These are phyloP conservation scores for Eupelmus urozonus DNA, from an alignment of 2,888 invertebrate genomes.

Conservation along the genomic window DNA sequence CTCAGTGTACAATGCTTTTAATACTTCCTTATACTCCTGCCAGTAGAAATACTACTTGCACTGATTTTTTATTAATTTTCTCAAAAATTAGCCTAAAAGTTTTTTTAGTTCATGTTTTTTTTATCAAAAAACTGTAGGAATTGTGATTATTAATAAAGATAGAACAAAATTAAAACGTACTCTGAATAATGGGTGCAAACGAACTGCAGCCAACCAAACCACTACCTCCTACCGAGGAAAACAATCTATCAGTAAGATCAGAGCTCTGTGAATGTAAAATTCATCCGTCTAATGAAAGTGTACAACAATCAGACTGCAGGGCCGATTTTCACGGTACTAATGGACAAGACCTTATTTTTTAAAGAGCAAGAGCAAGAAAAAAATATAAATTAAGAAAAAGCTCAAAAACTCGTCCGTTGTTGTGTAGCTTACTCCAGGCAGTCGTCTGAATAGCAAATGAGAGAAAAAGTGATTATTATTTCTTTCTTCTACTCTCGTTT, in stretches of 20 bases:
- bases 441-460: slow-evolving; percentile 30
- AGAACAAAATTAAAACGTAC: slow-evolving; percentile 21
- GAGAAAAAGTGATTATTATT: slow-evolving; percentile 39
- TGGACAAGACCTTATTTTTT: background rate
- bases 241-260: background rate
- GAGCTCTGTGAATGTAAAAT: background rate
- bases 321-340: background rate
- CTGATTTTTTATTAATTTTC: no score
- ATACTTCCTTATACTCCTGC: no score
- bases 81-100: no score
- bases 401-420: slow-evolving; percentile 1
- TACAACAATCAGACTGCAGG: background rate
- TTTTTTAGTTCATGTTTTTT: no score
- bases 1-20: no score
- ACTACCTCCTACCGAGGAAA: no score
- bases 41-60: no score
- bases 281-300: slow-evolving; percentile 9
- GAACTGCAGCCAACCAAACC: background rate
- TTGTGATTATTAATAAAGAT: background rate
- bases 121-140: no score
- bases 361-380: background rate
- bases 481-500: background rate
- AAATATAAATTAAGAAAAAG: background rate
- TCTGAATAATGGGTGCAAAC: slow-evolving; percentile 9
- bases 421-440: no score